Percentiles rank a stretch among this genome's conserved stretches.
These are phyloP conservation scores for Druon quercuslanigerum DNA, from an alignment of 1,140 invertebrate genomes.

Conservation along the genomic window DNA sequence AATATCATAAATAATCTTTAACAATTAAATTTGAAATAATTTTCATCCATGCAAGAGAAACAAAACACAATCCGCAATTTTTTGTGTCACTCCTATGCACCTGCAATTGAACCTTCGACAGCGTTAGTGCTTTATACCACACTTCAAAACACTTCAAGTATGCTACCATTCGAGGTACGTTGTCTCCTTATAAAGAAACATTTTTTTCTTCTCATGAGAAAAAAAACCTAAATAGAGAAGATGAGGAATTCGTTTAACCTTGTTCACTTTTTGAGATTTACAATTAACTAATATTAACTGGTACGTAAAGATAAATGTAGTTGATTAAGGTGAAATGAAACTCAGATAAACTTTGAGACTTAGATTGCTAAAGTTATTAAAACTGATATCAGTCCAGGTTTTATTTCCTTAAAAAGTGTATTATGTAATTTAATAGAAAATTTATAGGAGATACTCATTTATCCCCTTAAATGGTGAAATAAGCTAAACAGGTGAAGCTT, in stretches of 20 bases:
- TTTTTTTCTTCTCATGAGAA: too few relatives aligned
- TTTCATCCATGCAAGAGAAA: too few relatives aligned
- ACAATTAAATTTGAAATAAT: too few relatives aligned
- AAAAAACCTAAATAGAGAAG: too few relatives aligned
- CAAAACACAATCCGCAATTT: too few relatives aligned
- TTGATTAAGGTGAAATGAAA: neutral
- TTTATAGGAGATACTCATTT: neutral
- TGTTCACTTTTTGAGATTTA: neutral
- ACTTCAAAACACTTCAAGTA: too few relatives aligned
- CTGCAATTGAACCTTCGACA: too few relatives aligned
- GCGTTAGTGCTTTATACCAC: too few relatives aligned
- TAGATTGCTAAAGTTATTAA: constrained; percentile 16
- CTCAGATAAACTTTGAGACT: neutral
- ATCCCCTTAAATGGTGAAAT: neutral
- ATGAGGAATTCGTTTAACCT: constrained; percentile 1
- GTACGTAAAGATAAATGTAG: neutral
- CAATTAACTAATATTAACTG: neutral
- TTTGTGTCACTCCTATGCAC: too few relatives aligned
- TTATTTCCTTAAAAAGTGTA: neutral
- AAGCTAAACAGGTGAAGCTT: neutral
- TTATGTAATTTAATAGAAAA: neutral
- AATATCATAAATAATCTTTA: too few relatives aligned
- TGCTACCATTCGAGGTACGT: too few relatives aligned
- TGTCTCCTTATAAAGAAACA: too few relatives aligned
- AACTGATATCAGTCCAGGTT: neutral